A percentile compares a stretch with the other conserved stretches of the same genome.
Conservation (phyloP, 2,888 invertebrate genomes). For the Diaperis boleti region DNA sequence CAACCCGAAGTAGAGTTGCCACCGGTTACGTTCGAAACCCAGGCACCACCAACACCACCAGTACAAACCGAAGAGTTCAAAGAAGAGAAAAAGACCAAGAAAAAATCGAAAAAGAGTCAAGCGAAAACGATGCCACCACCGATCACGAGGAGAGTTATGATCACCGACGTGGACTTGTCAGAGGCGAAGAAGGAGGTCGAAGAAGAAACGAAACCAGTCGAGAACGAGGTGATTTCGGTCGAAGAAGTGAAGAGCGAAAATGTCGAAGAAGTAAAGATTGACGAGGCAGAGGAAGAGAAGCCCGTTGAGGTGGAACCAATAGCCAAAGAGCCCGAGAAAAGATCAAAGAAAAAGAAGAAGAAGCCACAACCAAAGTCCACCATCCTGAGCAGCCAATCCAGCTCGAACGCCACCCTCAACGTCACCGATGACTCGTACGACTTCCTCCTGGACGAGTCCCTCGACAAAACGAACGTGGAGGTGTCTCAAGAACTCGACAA, state of each 20-base stretch:
- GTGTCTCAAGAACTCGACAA: constrained; percentile 63
- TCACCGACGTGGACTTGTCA: constrained; percentile 59
- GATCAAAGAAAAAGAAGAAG: constrained; percentile 55
- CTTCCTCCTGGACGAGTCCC: constrained; percentile 50
- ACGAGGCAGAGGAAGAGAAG: constrained; percentile 16
- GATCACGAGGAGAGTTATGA: constrained; percentile 57
- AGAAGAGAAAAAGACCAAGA: constrained; percentile 40
- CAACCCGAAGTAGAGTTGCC: not conserved
- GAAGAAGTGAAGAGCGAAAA: constrained; percentile 20
- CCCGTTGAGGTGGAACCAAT: constrained; percentile 44
- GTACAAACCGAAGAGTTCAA: constrained; percentile 29
- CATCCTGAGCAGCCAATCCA: constrained; percentile 44
- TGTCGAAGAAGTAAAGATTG: constrained; percentile 22
- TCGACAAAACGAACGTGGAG: constrained; percentile 39
- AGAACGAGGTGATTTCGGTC: no score
- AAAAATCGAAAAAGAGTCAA: constrained; percentile 45
- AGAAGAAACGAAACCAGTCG: constrained; percentile 7
- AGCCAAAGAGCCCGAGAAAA: constrained; percentile 44
- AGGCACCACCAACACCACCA: constrained; percentile 9
- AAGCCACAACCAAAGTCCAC: constrained; percentile 36
- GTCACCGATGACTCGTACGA: constrained; percentile 58
- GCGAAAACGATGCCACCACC: constrained; percentile 44
- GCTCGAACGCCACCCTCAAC: constrained; percentile 50
- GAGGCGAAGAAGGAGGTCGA: constrained; percentile 27
- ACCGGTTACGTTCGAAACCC: constrained; percentile 22